Percentiles rank a stretch among this genome's conserved stretches.
Evolutionary conservation across 2,113 vertebrate genomes (phyloP).

Genomic region (Probosciger aterrimus): DNA sequence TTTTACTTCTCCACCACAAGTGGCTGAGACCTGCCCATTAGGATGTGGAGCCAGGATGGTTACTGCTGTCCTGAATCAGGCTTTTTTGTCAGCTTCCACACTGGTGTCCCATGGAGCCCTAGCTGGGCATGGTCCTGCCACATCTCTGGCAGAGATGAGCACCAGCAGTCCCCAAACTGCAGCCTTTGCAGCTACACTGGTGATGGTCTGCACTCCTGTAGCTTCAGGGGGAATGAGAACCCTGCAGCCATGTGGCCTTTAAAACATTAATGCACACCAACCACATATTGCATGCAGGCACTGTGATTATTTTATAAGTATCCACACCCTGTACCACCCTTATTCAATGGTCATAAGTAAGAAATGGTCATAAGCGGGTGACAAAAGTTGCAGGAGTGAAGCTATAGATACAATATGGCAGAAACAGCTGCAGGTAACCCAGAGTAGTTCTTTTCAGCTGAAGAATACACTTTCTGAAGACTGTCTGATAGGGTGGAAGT

Average conservation of each 20-base stretch:
- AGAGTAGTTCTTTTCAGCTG: background rate
- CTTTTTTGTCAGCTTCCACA: background rate
- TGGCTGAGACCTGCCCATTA: background rate
- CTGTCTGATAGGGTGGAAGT: background rate
- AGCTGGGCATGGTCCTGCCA: background rate
- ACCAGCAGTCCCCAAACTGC: rapidly evolving
- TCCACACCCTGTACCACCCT: background rate
- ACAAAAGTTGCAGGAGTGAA: background rate
- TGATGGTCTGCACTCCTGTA: background rate
- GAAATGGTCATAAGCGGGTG: background rate
- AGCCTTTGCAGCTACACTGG: background rate
- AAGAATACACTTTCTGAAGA: background rate
- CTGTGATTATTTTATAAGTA: background rate
- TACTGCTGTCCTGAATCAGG: background rate
- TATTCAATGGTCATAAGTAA: background rate
- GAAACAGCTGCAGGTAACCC: background rate
- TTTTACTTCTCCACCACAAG: background rate
- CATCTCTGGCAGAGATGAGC: background rate
- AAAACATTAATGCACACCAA: background rate
- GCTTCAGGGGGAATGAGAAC: background rate
- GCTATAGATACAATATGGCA: background rate
- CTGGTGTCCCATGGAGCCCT: background rate
- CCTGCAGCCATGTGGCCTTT: background rate
- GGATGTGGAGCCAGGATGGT: background rate
- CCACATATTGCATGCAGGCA: background rate